Evolutionary conservation across 2,888 invertebrate species (phyloP), one percentile per base, ranked within the genome.

Genomic region (Brachypterus glaber): DNA sequence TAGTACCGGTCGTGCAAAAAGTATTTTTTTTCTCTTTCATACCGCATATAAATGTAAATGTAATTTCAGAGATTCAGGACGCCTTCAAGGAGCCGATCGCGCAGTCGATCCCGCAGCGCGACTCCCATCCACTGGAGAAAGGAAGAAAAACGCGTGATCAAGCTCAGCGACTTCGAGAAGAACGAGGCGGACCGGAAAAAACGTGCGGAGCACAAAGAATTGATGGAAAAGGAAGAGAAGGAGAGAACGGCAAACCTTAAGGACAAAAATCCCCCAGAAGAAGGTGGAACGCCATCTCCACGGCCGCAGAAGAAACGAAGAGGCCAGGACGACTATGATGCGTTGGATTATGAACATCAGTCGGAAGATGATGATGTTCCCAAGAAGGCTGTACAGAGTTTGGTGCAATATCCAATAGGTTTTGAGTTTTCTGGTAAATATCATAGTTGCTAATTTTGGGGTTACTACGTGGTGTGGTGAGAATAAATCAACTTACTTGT

Each of bases 111-210:
- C 0, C 76, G 89, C 37, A 92, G 92, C 54, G 79, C 77, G 17
- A 95, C 95, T 1, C 95, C 95, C 7, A 88, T 92, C 4, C 93
- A 95, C 66, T 95, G 95, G 95, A 78, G 85, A 27, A 82, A 87
- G 55, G 91, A 90, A 42, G 86, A 89, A 61, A 75, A 82, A 14
- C 74, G 88, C 35, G 85, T 86, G 33, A 85, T 91, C 46, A 86
- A 87, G 60, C 68, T 87, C 2, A 79, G 82, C 0, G 86, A 90
- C 55, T 77, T 83, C 54, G 84, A 88, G 68, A 77, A 77, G 49
- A 66, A 76, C 5, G 82, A 82, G 54, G 74, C 77, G n/a, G 79
- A 81, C 48, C 73, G 76, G 3, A 71, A 72, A 14, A 65, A 74
- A 33, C 66, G 72, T 0, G 79, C 80, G 33, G 74, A 72, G 11